Evolutionary conservation across 2,113 vertebrate species (phyloP).

Genomic region (Cyanistes caeruleus): DNA sequence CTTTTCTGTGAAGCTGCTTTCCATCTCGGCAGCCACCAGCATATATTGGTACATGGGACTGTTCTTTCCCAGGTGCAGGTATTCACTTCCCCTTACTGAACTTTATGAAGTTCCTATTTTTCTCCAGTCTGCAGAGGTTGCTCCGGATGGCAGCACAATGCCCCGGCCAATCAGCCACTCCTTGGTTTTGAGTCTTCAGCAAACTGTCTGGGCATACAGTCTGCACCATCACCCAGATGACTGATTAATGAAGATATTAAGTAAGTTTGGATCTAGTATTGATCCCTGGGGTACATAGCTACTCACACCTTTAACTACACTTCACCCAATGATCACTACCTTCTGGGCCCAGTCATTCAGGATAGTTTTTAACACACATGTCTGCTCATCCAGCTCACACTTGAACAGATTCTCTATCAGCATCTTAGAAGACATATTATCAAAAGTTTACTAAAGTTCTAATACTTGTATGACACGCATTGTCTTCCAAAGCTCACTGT

Average conservation of each 20-base stretch:
- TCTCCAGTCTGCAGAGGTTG: neutral
- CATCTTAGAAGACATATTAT: neutral
- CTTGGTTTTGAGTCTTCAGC: neutral
- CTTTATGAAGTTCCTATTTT: neutral
- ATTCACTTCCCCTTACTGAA: neutral
- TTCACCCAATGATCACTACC: neutral
- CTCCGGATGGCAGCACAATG: neutral
- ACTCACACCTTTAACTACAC: neutral
- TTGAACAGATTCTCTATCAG: neutral
- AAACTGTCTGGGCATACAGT: neutral
- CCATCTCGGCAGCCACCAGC: neutral
- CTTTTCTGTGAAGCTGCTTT: neutral
- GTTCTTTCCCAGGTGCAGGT: neutral
- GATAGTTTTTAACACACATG: neutral
- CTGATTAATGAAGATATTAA: neutral
- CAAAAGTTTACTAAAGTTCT: neutral
- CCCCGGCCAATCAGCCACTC: neutral
- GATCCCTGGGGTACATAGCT: neutral
- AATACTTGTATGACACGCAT: rapidly evolving
- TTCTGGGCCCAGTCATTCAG: neutral
- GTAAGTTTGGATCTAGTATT: neutral
- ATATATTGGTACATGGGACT: neutral
- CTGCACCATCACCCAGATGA: neutral
- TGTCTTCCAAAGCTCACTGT: neutral
- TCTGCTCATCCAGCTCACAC: neutral